phyloP scores from a whole-genome alignment of 2,113 vertebrate genomes.

The Chamaetylas fuelleborni region DNA sequence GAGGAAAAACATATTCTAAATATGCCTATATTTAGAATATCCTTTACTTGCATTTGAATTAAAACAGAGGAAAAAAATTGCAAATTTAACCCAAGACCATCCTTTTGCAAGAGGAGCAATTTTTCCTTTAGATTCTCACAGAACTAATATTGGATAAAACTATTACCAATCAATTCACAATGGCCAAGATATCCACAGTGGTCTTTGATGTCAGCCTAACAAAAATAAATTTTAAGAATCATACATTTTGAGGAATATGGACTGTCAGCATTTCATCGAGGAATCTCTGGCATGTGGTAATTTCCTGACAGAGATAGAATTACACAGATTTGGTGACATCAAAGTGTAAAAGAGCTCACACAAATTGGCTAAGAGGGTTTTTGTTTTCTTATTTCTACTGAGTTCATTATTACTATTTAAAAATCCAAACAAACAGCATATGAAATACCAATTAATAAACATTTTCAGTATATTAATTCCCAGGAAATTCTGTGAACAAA shows the following conservation, averaged over 20 bases:
- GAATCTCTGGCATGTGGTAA: slow-evolving; percentile 44
- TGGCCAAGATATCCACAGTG: neutral
- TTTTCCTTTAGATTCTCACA: neutral
- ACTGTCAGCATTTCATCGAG: neutral
- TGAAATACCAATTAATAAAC: neutral
- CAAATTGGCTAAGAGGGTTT: neutral
- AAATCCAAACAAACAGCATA: neutral
- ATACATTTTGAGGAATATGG: neutral
- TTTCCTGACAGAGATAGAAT: slow-evolving; percentile 49
- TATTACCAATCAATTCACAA: neutral
- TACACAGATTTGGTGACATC: slow-evolving; percentile 26
- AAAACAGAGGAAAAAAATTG: neutral
- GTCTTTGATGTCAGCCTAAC: neutral
- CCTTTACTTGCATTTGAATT: neutral
- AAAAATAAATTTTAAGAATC: slow-evolving; percentile 6
- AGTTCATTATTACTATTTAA: slow-evolving; percentile 5
- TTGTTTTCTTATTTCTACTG: slow-evolving; percentile 22
- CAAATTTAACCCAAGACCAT: neutral
- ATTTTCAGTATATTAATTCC: neutral
- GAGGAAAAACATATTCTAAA: neutral
- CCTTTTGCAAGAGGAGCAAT: neutral
- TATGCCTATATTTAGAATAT: neutral
- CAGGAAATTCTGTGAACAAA: neutral
- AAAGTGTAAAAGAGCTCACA: neutral
- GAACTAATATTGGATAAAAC: neutral